These are phyloP conservation scores for Philereme transversata DNA, from an alignment of 2,888 invertebrate species.

Conservation along the genomic window DNA sequence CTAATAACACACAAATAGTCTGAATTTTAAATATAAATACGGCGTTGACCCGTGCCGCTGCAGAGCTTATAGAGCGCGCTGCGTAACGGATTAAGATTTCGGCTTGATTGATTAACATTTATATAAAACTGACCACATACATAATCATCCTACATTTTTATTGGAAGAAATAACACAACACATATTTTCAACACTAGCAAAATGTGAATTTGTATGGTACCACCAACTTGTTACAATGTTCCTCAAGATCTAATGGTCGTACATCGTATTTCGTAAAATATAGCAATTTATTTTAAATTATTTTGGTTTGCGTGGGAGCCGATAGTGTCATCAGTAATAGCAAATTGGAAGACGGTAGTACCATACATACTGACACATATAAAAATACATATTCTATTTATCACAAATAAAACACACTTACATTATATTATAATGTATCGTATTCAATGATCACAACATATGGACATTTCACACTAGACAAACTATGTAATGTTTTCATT, in stretches of 20 bases:
- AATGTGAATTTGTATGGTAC: neutral
- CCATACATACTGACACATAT: constrained; percentile 33
- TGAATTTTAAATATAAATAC: too few relatives aligned
- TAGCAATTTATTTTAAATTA: neutral
- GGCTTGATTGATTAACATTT: neutral
- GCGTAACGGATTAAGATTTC: too few relatives aligned
- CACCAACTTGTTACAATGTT: neutral
- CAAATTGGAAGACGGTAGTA: constrained; percentile 11
- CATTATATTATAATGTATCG: constrained; percentile 20
- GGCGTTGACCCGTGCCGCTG: too few relatives aligned
- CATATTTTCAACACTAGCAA: constrained; percentile 1
- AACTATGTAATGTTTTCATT: constrained; percentile 36
- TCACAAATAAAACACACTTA: constrained; percentile 30
- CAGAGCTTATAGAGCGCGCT: too few relatives aligned
- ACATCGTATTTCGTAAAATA: neutral
- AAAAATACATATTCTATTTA: constrained; percentile 22
- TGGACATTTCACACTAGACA: constrained; percentile 33
- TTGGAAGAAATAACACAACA: constrained; percentile 8
- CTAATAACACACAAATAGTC: too few relatives aligned
- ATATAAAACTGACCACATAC: constrained; percentile 6
- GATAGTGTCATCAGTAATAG: neutral
- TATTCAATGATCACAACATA: constrained; percentile 33
- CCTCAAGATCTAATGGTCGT: neutral
- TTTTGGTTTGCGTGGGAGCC: neutral
- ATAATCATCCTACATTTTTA: constrained; percentile 2